Base-by-base conservation (phyloP, 2,113 vertebrate genomes). In the Lates calcarifer region DNA sequence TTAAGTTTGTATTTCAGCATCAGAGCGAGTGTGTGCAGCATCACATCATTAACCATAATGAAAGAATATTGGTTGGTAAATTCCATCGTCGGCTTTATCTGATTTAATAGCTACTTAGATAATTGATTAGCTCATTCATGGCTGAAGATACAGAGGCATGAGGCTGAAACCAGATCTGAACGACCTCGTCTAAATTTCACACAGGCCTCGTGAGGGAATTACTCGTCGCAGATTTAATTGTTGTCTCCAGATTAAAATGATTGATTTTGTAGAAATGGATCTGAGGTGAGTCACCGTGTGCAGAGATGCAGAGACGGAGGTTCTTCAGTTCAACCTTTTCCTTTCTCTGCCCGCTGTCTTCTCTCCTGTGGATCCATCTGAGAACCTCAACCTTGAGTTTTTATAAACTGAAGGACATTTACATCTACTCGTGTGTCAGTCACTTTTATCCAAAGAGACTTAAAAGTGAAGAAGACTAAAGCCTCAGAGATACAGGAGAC, bases 191-290 rank as follows among this genome's bases (percentile, higher is more conserved):
- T 43, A 2, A 22, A 2, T 41, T 28, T 64, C 64, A 49, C 60
- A 53, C 45, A 49, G 45, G 20, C 49, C 58, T 56, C 4, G 2
- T n/a, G 1, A 41, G 28, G 9, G 11, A 71, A 12, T 55, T 73
- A 53, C 8, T 28, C 24, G 43, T 14, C 1, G 4, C 10, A 22
- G 39, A 55, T 29, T 55, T 73, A 66, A 74, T 58, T 47, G 35
- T 13, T 20, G 53, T 28, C 63, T 57, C 62, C 74, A 56, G 49
- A 76, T 76, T 57, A 76, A 45, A 74, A 41, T 20, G 26, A 76
- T 57, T 9, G 49, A 64, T 66, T 43, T 22, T 14, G 49, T 29
- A 41, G 47, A 39, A 63, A 63, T 53, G 15, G 72, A 55, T 37
- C 39, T 45, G 41, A 11, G 56, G 53, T n/a, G 67, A 70, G 29